phyloP scores from a whole-genome alignment of 37 sponge, comb jelly and placozoan species.

The Beroe forskalii region DNA sequence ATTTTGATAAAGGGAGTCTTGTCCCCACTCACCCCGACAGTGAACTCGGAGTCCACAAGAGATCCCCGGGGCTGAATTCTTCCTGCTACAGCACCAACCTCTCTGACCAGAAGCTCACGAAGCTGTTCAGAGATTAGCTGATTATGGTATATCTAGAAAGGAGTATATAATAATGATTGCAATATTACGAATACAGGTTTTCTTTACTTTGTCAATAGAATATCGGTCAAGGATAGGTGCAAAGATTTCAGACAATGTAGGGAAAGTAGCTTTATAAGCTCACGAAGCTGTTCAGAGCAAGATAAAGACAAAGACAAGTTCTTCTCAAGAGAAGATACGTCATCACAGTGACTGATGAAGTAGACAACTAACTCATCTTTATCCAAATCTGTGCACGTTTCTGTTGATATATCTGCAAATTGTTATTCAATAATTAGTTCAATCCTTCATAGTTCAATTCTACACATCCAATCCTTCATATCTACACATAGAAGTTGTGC shows the following conservation, averaged over 20 bases:
- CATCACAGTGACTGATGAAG: neutral
- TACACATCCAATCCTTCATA: no score
- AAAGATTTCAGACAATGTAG: no score
- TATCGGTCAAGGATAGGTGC: no score
- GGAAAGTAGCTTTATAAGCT: no score
- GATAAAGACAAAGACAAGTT: neutral
- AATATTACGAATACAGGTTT: no score
- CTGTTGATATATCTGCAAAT: neutral
- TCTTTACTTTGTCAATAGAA: no score
- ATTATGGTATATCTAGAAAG: no score
- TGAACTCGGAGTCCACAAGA: slow-evolving; percentile 1
- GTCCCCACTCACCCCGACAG: neutral
- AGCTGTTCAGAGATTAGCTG: neutral
- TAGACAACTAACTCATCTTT: neutral
- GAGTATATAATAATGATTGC: no score
- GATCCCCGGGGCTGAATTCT: neutral
- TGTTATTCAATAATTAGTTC: neutral
- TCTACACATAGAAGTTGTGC: no score
- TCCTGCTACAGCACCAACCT: neutral
- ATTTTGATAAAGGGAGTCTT: slow-evolving; percentile 13
- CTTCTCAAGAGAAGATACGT: neutral
- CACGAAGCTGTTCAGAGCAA: no score
- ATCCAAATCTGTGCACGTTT: neutral
- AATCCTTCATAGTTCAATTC: neutral
- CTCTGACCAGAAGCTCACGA: neutral